Percentiles rank a stretch among this genome's conserved stretches.
phyloP scores from a whole-genome alignment of 1,140 invertebrate genomes.

The Drosophila quadrilineata region DNA sequence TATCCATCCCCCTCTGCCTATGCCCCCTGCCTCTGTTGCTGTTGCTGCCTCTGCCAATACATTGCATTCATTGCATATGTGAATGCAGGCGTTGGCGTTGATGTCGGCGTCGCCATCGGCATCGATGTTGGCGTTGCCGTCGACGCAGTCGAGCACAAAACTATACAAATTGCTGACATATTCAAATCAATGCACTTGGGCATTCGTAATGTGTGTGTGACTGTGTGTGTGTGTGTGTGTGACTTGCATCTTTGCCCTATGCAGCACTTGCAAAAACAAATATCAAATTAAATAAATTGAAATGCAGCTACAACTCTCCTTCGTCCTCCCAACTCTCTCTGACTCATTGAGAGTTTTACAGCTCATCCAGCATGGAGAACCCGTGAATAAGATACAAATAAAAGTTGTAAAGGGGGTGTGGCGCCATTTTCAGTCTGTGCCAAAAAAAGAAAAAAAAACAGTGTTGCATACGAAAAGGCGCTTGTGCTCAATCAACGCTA shows the following conservation, averaged over 20 bases:
- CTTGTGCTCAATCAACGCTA: conserved; percentile 33
- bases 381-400: too few species aligned
- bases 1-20: too few species aligned
- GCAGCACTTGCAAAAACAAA: conserved; percentile 62
- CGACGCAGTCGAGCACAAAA: conserved; percentile 67
- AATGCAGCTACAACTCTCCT: conserved; percentile 21
- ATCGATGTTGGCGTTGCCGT: conserved; percentile 6
- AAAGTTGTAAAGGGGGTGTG: background rate
- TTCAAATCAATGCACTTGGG: conserved; percentile 72
- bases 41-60: background rate
- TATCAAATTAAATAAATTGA: conserved; percentile 68
- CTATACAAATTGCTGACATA: conserved; percentile 79
- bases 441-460: background rate
- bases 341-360: background rate
- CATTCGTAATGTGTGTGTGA: conserved; percentile 30
- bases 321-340: background rate
- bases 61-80: conserved; percentile 22
- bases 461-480: background rate
- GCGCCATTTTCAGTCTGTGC: background rate
- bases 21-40: background rate
- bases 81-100: conserved; percentile 17
- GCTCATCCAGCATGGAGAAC: too few species aligned
- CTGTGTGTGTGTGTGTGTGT: conserved; percentile 12
- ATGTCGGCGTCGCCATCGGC: background rate
- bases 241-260: conserved; percentile 34